Evolutionary conservation across 2,888 invertebrate genomes (phyloP), one percentile per base, ranked within the genome.

Genomic region (Coleophora flavipennella): DNA sequence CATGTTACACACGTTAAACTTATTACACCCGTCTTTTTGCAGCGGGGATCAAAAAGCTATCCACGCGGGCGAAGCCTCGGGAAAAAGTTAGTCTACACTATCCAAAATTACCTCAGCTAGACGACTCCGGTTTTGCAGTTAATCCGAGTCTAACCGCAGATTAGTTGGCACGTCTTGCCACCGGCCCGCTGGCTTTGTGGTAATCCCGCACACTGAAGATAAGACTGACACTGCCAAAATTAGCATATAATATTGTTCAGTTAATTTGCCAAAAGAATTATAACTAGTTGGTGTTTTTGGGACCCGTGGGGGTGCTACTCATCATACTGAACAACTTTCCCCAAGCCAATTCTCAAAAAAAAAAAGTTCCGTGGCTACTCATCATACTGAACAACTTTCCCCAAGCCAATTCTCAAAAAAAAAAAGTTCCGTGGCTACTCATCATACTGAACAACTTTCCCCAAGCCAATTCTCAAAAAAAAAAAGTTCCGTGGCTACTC

Each of bases 61-160:
- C n/a, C n/a, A n/a, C n/a, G n/a, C n/a, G n/a, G n/a, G n/a, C n/a
- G n/a, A n/a, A n/a, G n/a, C n/a, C n/a, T n/a, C n/a, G n/a, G n/a
- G n/a, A n/a, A n/a, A 31, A 36, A 40, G 42, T 45, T 42, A 41
- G 40, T 43, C 40, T 20, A 39, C 38, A 35, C 26, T 36, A 43
- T 40, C 42, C 31, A 34, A 39, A 33, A 37, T 36, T 40, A 35
- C 28, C 28, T 32, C 13, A 34, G 37, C 25, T 6, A 25, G 14
- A 9, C 31, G 8, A 31, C 20, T 20, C 3, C 20, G 20, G 20
- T 20, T 20, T 20, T 6, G 20, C 20, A 20, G 20, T 20, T 20
- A 20, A 20, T 20, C 20, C 20, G 20, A 20, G 20, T 6, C 20
- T 20, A 20, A 20, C 11, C 20, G 4, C 13, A 29, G 36, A 36